These are phyloP conservation scores for Hippoglossus stenolepis DNA, from an alignment of 2,113 vertebrate genomes.

Conservation along the genomic window DNA sequence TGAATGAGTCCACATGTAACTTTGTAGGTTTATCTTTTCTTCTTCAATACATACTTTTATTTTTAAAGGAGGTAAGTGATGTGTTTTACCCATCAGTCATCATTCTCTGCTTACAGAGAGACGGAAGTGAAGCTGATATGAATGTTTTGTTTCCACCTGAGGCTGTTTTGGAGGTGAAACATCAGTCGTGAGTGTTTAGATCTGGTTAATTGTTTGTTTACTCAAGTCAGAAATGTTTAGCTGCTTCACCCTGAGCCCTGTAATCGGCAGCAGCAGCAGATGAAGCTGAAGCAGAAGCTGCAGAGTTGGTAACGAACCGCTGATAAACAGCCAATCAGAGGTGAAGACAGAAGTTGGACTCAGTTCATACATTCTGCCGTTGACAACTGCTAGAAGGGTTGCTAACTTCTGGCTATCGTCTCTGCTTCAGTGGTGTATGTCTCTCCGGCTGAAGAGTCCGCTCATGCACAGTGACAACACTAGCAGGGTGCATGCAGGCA, in stretches of 20 bases:
- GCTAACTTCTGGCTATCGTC: too few relatives aligned
- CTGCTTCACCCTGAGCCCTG: constrained; percentile 18
- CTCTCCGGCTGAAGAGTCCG: too few relatives aligned
- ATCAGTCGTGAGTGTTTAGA: constrained; percentile 37
- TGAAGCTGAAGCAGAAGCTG: constrained; percentile 32
- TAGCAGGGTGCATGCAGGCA: too few relatives aligned
- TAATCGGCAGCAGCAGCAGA: constrained; percentile 55
- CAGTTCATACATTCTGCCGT: background rate
- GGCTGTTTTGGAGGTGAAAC: constrained; percentile 25
- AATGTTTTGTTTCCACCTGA: constrained; percentile 13
- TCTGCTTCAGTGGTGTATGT: too few relatives aligned
- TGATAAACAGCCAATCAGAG: constrained; percentile 36
- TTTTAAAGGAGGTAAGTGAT: constrained; percentile 17
- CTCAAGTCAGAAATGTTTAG: constrained; percentile 59
- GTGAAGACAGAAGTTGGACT: background rate
- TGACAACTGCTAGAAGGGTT: too few relatives aligned
- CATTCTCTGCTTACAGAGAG: constrained; percentile 8
- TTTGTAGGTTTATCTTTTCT: background rate
- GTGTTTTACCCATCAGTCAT: constrained; percentile 17
- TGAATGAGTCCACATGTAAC: background rate
- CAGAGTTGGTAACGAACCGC: constrained; percentile 7
- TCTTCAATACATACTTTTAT: constrained; percentile 4
- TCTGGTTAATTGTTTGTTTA: constrained; percentile 55
- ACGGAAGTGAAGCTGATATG: constrained; percentile 5
- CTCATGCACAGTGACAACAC: too few relatives aligned